These are phyloP conservation scores for Macrochelys suwanniensis DNA, from an alignment of 2,797 vertebrate species.

Conservation along the genomic window DNA sequence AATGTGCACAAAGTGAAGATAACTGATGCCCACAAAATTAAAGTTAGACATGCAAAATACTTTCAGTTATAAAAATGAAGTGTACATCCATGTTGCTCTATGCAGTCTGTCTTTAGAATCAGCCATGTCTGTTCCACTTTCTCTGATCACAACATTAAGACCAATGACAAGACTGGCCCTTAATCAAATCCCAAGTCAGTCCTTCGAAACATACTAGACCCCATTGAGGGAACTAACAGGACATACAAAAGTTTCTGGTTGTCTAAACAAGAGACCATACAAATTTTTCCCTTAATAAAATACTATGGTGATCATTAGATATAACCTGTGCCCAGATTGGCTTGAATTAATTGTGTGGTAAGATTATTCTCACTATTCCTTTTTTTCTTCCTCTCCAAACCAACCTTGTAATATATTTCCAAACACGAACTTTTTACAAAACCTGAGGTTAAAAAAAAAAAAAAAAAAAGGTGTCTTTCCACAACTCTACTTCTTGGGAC, in stretches of 20 bases:
- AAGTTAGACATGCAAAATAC: background rate
- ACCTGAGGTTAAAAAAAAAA: no score
- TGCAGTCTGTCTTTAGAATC: background rate
- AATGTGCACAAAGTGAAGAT: background rate
- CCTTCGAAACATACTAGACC: background rate
- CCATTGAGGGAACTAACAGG: background rate
- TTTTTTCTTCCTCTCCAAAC: background rate
- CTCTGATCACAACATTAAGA: background rate
- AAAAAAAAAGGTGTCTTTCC: background rate
- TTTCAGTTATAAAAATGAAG: background rate
- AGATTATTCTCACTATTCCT: background rate
- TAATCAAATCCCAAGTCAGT: background rate
- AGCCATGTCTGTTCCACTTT: background rate
- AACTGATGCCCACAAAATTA: background rate
- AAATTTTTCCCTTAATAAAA: background rate
- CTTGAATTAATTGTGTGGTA: background rate
- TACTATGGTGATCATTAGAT: background rate
- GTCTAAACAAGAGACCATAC: background rate
- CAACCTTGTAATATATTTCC: background rate
- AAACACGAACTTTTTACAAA: background rate
- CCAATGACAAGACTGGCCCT: background rate
- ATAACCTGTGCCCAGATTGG: background rate
- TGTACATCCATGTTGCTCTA: rapidly evolving
- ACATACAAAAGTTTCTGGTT: background rate
- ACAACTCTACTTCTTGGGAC: background rate